Evolutionary conservation across 1,140 invertebrate species (phyloP).

Genomic region (Aethina tumida): DNA sequence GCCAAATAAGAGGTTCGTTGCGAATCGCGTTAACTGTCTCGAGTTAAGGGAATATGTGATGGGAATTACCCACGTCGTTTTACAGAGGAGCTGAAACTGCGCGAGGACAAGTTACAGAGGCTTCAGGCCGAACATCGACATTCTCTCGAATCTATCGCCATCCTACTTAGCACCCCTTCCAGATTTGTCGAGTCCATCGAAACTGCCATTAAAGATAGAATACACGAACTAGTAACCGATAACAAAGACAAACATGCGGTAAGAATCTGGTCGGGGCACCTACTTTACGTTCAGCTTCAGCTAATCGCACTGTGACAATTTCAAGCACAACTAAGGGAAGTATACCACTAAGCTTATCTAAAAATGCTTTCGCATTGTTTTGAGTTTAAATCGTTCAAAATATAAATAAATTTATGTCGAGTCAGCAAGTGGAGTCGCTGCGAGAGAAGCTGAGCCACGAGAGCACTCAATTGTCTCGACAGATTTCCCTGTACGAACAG

Average conservation of each 20-base stretch:
- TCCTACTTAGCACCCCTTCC: conserved; percentile 54
- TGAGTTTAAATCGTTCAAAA: conserved; percentile 1
- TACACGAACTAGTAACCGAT: conserved; percentile 61
- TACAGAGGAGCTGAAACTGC: conserved; percentile 55
- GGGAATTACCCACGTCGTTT: neutral
- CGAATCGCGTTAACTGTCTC: too few relatives aligned
- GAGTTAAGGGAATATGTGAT: neutral
- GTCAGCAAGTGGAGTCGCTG: conserved; percentile 57
- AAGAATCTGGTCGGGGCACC: conserved; percentile 23
- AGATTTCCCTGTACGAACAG: conserved; percentile 52
- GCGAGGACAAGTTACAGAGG: conserved; percentile 56
- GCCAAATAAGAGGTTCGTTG: conserved; percentile 61
- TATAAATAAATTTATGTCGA: conserved; percentile 7
- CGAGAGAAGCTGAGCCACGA: conserved; percentile 56
- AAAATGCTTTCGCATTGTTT: neutral
- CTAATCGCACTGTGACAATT: too few relatives aligned
- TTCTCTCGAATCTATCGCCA: conserved; percentile 54
- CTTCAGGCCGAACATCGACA: conserved; percentile 54
- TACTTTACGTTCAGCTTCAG: too few relatives aligned
- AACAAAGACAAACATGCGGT: conserved; percentile 65
- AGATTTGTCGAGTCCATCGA: conserved; percentile 65
- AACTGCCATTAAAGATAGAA: conserved; percentile 62
- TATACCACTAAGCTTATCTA: too few relatives aligned
- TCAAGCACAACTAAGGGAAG: too few relatives aligned
- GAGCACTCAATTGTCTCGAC: conserved; percentile 49